Percentiles rank a stretch among this genome's conserved stretches.
Conservation (phyloP, 2,888 invertebrate species). For the Choristoneura rosaceana region DNA sequence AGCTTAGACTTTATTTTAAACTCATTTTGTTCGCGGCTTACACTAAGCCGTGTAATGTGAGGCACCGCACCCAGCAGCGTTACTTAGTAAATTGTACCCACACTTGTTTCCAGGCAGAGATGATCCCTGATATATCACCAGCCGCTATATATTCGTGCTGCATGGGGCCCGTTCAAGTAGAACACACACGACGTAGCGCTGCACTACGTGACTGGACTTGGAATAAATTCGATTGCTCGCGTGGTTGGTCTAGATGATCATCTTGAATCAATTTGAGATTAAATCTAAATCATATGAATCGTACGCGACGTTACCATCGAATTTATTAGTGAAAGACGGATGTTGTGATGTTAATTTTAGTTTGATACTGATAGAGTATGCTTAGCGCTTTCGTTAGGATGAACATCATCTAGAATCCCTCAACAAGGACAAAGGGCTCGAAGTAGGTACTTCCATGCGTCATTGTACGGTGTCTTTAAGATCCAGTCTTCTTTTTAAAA, state of each 20-base stretch:
- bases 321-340: slow-evolving; percentile 21
- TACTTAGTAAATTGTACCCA: slow-evolving; percentile 38
- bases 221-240: slow-evolving; percentile 67
- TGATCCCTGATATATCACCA: slow-evolving; percentile 36
- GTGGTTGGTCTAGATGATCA: slow-evolving; percentile 61
- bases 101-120: slow-evolving; percentile 25
- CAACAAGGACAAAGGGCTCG: no score
- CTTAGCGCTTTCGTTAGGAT: no score
- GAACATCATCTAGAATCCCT: no score
- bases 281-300: slow-evolving; percentile 69
- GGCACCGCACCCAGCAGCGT: background rate
- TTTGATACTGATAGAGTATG: background rate
- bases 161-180: slow-evolving; percentile 10
- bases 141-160: slow-evolving; percentile 23
- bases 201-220: slow-evolving; percentile 66
- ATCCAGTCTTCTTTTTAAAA: no score
- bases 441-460: no score
- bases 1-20: background rate
- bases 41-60: background rate
- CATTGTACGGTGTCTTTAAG: no score
- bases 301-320: slow-evolving; percentile 36
- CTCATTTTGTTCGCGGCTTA: background rate
- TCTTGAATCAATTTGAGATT: slow-evolving; percentile 76
- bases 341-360: slow-evolving; percentile 27
- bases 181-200: slow-evolving; percentile 45